Percentiles rank a stretch among this genome's conserved stretches.
Evolutionary conservation across 1,140 invertebrate genomes (phyloP).

Genomic region (Bombus balteatus): DNA sequence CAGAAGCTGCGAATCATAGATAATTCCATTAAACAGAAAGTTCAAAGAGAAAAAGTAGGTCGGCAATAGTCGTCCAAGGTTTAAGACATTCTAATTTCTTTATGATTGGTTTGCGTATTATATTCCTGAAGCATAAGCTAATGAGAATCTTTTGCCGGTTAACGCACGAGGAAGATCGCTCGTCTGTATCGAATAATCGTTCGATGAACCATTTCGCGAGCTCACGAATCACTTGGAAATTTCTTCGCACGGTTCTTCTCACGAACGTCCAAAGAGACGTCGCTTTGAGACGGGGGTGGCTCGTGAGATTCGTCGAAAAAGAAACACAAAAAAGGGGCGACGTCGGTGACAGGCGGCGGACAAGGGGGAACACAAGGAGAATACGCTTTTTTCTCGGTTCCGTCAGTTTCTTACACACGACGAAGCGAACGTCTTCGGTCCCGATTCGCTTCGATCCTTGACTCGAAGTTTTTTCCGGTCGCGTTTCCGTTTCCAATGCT

Average conservation of each 20-base stretch:
- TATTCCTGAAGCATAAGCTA: too few relatives aligned
- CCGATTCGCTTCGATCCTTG: constrained; percentile 44
- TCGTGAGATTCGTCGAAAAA: constrained; percentile 24
- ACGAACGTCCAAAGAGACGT: constrained; percentile 8
- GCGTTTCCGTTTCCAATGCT: not conserved
- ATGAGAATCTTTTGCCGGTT: too few relatives aligned
- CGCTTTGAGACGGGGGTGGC: constrained; percentile 15
- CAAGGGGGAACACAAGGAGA: constrained; percentile 32
- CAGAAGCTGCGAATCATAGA: too few relatives aligned
- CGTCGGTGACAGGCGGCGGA: constrained; percentile 35
- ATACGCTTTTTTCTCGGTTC: constrained; percentile 26
- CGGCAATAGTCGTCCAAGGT: too few relatives aligned
- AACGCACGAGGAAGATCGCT: not conserved
- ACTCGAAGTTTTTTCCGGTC: not conserved
- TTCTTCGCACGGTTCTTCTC: constrained; percentile 13
- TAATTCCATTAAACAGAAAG: too few relatives aligned
- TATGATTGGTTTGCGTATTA: too few relatives aligned
- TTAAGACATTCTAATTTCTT: too few relatives aligned
- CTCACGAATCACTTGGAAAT: not conserved
- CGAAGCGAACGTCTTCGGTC: not conserved
- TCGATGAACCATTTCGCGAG: not conserved
- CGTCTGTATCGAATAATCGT: not conserved
- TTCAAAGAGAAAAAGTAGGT: too few relatives aligned
- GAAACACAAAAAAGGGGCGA: constrained; percentile 8
- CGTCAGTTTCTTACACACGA: constrained; percentile 26